Percentiles rank a stretch among this genome's conserved stretches.
phyloP scores from a whole-genome alignment of 2,888 invertebrate genomes.

The Galeopsomyia nigrocyanea region DNA sequence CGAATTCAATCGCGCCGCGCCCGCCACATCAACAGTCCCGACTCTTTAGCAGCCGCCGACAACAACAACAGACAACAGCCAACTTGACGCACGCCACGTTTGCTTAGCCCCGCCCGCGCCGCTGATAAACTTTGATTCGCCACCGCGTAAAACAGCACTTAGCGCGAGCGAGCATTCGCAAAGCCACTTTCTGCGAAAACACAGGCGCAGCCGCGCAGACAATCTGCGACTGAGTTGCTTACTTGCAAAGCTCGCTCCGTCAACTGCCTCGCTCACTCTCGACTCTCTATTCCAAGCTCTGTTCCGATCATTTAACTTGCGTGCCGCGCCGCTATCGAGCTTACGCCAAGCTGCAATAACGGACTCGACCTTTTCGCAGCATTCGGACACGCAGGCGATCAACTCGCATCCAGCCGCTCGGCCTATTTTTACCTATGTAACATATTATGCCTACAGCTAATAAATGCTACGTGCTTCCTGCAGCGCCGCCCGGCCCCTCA shows the following conservation, averaged over 20 bases:
- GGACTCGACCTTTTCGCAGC: constrained; percentile 70
- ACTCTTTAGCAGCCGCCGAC: too few species aligned
- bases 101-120: constrained; percentile 47
- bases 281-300: too few species aligned
- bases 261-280: too few species aligned
- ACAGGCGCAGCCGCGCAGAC: constrained; percentile 34
- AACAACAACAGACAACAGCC: constrained; percentile 56
- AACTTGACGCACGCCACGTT: constrained; percentile 44
- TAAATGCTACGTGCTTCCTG: constrained; percentile 67
- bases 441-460: too few species aligned
- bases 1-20: constrained; percentile 18
- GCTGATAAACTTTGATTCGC: constrained; percentile 58
- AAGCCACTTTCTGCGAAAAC: constrained; percentile 59
- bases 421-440: constrained; percentile 70
- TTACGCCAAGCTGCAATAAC: too few species aligned
- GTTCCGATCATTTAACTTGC: too few species aligned
- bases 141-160: constrained; percentile 69
- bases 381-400: constrained; percentile 69
- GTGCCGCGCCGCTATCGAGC: too few species aligned
- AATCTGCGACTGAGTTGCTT: too few species aligned
- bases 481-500: constrained; percentile 64
- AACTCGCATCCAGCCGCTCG: constrained; percentile 69
- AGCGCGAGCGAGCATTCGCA: constrained; percentile 47
- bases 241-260: too few species aligned
- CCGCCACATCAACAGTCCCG: neutral